Base-by-base conservation (phyloP, 2,113 vertebrate genomes). In the Panthera tigris region DNA sequence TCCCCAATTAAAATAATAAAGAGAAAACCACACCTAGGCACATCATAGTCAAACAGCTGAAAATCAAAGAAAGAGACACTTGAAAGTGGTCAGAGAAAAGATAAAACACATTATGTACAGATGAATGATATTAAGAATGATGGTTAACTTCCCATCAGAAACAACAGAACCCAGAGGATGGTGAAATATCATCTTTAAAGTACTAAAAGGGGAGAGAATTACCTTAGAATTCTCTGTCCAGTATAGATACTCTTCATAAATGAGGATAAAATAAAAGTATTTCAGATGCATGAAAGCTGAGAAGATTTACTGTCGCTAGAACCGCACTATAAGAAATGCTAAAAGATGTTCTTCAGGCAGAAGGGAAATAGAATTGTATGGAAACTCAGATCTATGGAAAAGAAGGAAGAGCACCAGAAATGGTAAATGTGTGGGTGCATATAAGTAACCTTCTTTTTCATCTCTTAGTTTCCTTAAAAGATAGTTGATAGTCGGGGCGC, bases 401-500 rank as follows among this genome's bases (percentile, higher is more conserved):
- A 71, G 48, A 78, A 84, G 29, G 45, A 85, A 95, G 15, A 61
- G 33, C 13, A 66, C 31, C 48, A 89, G 52, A 89, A 84, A 78
- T 50, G 27, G 33, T 79, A 93, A 88, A 89, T 89, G 48, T 78
- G 25, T 66, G n/a, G 36, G 5, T 61, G n/a, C 25, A 39, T 76
- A 33, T 48, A 89, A 81, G 55, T 66, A 50, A 41, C 27, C 57
- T 36, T 63, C 48, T 39, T 82, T 82, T 87, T 81, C 55, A 78
- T 76, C 31, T 80, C 86, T 65, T 82, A n/a, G 65, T 96, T 82
- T 88, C 52, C n/a, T 93, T 66, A 23, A 87, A 86, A 92, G 31
- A 57, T 7, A 41, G 5, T 16, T 45, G 16, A 57, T 31, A 23
- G 48, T 85, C 8, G 1, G 45, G 45, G 45, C 45, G 8, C 45